These are phyloP conservation scores for Campoplex nolae DNA, from an alignment of 2,888 invertebrate species.

Conservation along the genomic window DNA sequence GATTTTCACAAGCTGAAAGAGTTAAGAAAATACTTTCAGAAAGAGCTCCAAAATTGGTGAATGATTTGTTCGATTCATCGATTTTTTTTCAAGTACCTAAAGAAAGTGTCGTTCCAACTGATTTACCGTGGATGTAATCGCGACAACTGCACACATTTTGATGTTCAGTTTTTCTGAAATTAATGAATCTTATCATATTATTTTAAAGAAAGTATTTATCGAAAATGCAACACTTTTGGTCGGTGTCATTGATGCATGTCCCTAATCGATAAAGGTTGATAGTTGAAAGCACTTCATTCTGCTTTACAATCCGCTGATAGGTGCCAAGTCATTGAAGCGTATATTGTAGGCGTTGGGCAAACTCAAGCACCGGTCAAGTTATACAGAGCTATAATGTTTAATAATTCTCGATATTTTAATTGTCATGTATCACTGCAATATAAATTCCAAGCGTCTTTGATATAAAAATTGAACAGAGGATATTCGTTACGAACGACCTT, in stretches of 20 bases:
- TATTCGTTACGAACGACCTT: background rate
- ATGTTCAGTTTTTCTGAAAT: too few species aligned
- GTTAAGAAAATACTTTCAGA: background rate
- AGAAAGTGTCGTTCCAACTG: background rate
- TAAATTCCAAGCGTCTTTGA: slow-evolving; percentile 10
- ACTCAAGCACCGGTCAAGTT: background rate
- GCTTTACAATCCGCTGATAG: too few species aligned
- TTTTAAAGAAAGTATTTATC: too few species aligned
- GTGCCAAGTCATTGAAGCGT: background rate
- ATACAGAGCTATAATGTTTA: background rate
- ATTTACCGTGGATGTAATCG: background rate
- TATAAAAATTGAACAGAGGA: background rate
- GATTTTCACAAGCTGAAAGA: background rate
- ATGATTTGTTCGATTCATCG: background rate
- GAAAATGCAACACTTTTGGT: too few species aligned
- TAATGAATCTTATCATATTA: too few species aligned
- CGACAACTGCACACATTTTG: background rate
- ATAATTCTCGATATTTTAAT: background rate
- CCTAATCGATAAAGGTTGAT: too few species aligned
- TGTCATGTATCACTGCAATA: background rate
- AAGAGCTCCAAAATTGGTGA: too few species aligned
- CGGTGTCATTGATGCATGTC: too few species aligned
- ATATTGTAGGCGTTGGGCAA: background rate
- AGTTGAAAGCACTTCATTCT: too few species aligned
- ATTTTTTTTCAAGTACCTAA: background rate